Conservation (phyloP, 2,113 vertebrate species). For the Malurus melanocephalus region DNA sequence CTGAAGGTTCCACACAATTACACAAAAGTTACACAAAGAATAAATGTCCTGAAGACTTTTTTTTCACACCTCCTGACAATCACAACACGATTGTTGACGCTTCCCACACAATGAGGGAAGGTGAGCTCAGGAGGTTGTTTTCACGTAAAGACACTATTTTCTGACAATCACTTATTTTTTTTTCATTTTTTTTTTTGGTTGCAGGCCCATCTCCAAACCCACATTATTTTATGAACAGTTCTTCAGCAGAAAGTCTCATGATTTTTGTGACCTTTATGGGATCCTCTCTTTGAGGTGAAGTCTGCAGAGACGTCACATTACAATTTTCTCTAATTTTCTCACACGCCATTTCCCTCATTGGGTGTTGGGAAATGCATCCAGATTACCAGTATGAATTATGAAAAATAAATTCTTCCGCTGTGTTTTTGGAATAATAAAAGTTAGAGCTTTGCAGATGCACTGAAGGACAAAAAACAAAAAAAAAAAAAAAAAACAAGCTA, state of each 20-base stretch:
- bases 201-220: neutral
- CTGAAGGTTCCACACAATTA: neutral
- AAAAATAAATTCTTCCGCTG: neutral
- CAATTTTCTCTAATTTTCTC: neutral
- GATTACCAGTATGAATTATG: neutral
- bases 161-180: neutral
- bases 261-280: neutral
- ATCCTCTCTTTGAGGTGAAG: neutral
- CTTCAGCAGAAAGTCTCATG: neutral
- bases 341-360: accelerated
- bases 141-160: neutral
- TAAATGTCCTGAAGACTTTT: neutral
- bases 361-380: neutral
- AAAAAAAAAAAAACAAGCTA: too few species aligned
- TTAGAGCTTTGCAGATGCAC: accelerated
- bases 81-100: neutral
- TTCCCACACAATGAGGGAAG: neutral
- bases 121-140: neutral
- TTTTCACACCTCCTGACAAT: neutral
- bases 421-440: neutral
- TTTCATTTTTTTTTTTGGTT: neutral
- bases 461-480: too few species aligned
- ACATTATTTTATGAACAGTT: neutral
- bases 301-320: neutral
- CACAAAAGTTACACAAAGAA: neutral